These are phyloP conservation scores for Caenorhabditis briggsae DNA, from an alignment of 1,140 invertebrate species.

Conservation along the genomic window DNA sequence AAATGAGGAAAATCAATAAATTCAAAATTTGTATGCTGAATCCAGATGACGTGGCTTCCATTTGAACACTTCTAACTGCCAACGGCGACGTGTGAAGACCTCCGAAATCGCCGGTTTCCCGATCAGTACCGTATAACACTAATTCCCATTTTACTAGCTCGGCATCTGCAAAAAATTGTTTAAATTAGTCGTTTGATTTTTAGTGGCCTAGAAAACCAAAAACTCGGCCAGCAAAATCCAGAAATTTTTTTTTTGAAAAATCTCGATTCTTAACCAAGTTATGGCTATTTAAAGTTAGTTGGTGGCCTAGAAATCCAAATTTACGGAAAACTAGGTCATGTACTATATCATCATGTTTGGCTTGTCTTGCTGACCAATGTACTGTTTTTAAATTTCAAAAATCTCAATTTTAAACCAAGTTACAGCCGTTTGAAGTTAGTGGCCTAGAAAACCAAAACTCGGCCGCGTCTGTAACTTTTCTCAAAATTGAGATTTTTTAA, in stretches of 20 bases:
- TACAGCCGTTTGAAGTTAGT: too few relatives aligned
- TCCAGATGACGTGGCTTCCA: constrained; percentile 33
- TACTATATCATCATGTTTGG: too few relatives aligned
- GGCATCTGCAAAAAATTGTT: constrained; percentile 56
- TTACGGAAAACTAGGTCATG: too few relatives aligned
- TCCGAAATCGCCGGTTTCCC: constrained; percentile 60
- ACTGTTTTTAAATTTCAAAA: too few relatives aligned
- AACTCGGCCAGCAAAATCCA: not conserved
- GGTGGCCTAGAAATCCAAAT: too few relatives aligned
- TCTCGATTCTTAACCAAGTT: not conserved
- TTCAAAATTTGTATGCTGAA: not conserved
- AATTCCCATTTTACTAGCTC: constrained; percentile 68
- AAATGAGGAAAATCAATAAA: not conserved
- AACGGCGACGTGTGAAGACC: constrained; percentile 56
- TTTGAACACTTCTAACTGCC: constrained; percentile 50
- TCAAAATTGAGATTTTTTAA: constrained; percentile 7
- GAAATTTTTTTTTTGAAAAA: not conserved
- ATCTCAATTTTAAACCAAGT: too few relatives aligned
- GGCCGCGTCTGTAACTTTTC: not conserved
- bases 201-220: not conserved
- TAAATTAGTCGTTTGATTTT: too few relatives aligned
- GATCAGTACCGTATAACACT: constrained; percentile 63
- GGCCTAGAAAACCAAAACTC: not conserved
- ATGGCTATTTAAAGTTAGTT: too few relatives aligned
- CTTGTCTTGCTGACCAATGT: too few relatives aligned